Conservation (phyloP, 2,888 invertebrate genomes). For the Nymphalis polychloros region DNA sequence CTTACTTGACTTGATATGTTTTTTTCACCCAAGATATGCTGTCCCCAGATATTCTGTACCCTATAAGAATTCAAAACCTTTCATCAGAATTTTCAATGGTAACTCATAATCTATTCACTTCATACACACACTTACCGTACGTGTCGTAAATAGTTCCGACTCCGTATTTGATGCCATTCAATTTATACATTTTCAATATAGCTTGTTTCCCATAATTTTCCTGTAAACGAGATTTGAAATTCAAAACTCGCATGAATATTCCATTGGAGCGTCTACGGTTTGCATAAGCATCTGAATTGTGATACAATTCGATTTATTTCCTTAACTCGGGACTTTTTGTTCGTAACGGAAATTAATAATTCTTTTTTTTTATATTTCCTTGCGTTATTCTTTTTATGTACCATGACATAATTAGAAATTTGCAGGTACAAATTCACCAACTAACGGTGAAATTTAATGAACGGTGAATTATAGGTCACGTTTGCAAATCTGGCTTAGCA, state of each 20-base stretch:
- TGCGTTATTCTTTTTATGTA: background rate
- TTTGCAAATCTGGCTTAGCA: too few species aligned
- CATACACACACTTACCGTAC: slow-evolving; percentile 38
- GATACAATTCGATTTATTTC: slow-evolving; percentile 38
- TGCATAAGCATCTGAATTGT: slow-evolving; percentile 32
- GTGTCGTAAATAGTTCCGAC: slow-evolving; percentile 63
- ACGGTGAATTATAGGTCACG: too few species aligned
- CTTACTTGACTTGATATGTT: slow-evolving; percentile 55
- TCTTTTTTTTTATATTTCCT: background rate
- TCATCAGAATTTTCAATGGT: background rate
- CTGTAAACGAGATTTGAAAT: slow-evolving; percentile 57
- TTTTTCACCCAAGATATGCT: slow-evolving; percentile 69
- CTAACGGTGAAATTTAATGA: background rate
- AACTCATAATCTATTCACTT: slow-evolving; percentile 1
- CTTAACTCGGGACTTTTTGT: slow-evolving; percentile 18
- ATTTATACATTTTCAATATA: slow-evolving; percentile 56
- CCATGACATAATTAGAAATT: background rate
- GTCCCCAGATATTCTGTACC: slow-evolving; percentile 62
- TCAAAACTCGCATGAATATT: slow-evolving; percentile 50
- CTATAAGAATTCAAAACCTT: slow-evolving; percentile 43
- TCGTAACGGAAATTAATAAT: slow-evolving; percentile 23
- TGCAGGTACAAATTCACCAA: background rate
- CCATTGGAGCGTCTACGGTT: slow-evolving; percentile 39
- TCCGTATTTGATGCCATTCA: slow-evolving; percentile 53
- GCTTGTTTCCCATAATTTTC: slow-evolving; percentile 71